These are phyloP conservation scores for Streptopelia turtur DNA, from an alignment of 2,797 vertebrate species.

Conservation along the genomic window DNA sequence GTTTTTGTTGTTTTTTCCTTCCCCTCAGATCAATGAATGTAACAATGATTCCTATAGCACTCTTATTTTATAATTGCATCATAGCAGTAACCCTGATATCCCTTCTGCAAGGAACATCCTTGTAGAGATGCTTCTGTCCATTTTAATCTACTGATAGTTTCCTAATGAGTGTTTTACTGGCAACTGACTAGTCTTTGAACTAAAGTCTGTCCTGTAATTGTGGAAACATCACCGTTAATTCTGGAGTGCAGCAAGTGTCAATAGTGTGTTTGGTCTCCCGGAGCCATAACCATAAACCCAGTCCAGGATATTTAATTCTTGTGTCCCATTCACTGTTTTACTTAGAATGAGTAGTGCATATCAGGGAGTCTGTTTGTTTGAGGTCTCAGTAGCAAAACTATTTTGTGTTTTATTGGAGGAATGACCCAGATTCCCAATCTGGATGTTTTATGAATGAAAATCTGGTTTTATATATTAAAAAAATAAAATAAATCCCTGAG, in stretches of 20 bases:
- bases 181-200: background rate
- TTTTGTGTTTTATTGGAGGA: background rate
- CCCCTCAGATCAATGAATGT: background rate
- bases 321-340: background rate
- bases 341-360: background rate
- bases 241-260: background rate
- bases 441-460: background rate
- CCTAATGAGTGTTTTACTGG: background rate
- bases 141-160: background rate
- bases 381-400: background rate
- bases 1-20: background rate
- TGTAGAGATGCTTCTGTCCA: background rate
- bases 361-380: background rate
- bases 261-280: background rate
- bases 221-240: background rate
- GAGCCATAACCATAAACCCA: background rate
- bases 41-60: background rate
- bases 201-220: background rate
- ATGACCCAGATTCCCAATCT: background rate
- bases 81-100: background rate
- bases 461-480: background rate
- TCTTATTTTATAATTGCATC: background rate
- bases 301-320: background rate
- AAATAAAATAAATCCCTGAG: no score
- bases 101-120: background rate